Conservation (phyloP, 2,113 vertebrate species). For the Sterrhoptilus dennistouni region DNA sequence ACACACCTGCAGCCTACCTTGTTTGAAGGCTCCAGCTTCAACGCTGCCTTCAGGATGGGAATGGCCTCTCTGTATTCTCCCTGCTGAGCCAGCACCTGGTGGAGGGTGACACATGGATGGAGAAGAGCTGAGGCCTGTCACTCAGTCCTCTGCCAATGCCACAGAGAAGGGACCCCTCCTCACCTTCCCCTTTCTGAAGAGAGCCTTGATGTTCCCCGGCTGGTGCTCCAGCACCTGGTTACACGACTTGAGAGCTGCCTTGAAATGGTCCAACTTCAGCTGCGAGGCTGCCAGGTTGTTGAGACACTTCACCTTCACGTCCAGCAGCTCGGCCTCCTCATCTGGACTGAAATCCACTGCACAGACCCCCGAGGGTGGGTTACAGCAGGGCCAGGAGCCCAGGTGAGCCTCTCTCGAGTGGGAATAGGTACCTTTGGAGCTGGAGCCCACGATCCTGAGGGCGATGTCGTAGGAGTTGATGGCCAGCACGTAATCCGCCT, state of each 20-base stretch:
- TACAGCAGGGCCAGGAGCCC: neutral
- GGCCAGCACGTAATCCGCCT: slow-evolving; percentile 87
- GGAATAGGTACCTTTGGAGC: slow-evolving; percentile 84
- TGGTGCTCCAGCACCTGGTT: slow-evolving; percentile 86
- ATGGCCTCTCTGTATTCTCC: slow-evolving; percentile 91
- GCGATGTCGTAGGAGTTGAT: slow-evolving; percentile 93
- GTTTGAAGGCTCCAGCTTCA: slow-evolving; percentile 95
- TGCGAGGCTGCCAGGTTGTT: slow-evolving; percentile 97
- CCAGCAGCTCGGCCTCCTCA: slow-evolving; percentile 87
- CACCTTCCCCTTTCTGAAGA: slow-evolving; percentile 98
- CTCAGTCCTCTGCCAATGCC: accelerated
- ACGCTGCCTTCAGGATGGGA: slow-evolving; percentile 83
- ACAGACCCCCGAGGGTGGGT: neutral
- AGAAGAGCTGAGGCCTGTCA: neutral
- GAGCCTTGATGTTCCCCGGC: slow-evolving; percentile 92
- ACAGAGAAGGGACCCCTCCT: accelerated
- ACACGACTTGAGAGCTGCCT: slow-evolving; percentile 90
- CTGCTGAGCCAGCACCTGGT: slow-evolving; percentile 92
- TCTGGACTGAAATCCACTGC: slow-evolving; percentile 87
- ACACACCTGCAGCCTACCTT: slow-evolving; percentile 76
- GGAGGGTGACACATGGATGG: accelerated
- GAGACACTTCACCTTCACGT: slow-evolving; percentile 93
- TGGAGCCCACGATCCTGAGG: slow-evolving; percentile 86
- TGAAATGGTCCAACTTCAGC: slow-evolving; percentile 92
- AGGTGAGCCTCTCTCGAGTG: accelerated